Percentiles rank a stretch among this genome's conserved stretches.
Conservation (phyloP, 2,113 vertebrate species). For the Herpetotheres cachinnans region DNA sequence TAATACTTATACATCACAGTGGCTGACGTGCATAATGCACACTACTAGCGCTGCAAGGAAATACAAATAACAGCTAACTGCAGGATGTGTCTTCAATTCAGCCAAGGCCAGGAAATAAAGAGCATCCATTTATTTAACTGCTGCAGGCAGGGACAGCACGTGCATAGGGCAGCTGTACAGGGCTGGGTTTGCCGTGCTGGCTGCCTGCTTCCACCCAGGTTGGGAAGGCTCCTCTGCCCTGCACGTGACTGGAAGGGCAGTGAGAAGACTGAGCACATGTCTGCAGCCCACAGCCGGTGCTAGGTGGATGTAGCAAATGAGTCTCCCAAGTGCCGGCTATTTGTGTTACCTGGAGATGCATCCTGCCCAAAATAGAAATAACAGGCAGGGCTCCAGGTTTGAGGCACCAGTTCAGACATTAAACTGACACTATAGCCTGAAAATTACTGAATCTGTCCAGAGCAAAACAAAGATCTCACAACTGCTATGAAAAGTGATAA, state of each 20-base stretch:
- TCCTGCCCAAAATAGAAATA: background rate
- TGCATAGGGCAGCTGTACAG: background rate
- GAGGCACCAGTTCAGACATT: background rate
- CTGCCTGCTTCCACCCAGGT: background rate
- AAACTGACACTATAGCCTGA: background rate
- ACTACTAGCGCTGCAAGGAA: background rate
- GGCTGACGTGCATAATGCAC: background rate
- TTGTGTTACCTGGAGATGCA: background rate
- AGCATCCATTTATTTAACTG: background rate
- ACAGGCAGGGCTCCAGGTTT: background rate
- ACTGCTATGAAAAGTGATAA: background rate
- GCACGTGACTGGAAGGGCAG: background rate
- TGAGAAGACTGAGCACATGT: accelerated
- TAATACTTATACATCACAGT: background rate
- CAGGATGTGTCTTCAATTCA: background rate
- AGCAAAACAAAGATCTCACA: background rate
- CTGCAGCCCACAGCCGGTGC: background rate
- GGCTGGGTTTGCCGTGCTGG: background rate
- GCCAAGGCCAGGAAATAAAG: background rate
- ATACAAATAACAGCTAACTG: background rate
- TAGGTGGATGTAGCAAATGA: background rate
- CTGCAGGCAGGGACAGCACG: background rate
- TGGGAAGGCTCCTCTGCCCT: background rate
- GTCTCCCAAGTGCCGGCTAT: background rate
- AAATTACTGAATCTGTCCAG: background rate